phyloP scores from a whole-genome alignment of 2,113 vertebrate genomes.

The Tragelaphus buxtoni region DNA sequence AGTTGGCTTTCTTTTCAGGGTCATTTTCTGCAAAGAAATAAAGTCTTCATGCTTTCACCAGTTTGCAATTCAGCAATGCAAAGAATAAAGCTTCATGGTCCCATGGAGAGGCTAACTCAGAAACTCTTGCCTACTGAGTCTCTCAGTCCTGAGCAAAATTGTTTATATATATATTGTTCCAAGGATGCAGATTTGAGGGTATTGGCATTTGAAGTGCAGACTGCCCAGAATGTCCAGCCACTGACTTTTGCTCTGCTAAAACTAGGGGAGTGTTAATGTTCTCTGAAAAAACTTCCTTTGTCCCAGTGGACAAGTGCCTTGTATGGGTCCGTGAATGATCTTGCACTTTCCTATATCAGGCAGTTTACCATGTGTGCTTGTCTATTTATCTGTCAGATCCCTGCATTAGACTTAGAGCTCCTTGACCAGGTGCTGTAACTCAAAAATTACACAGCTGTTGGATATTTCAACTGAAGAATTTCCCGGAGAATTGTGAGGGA shows the following conservation, averaged over 20 bases:
- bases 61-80: not conserved
- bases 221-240: not conserved
- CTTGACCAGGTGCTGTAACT: not conserved
- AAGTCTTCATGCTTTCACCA: not conserved
- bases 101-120: not conserved
- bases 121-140: not conserved
- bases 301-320: not conserved
- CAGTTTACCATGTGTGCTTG: rapidly evolving
- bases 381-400: not conserved
- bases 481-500: not conserved
- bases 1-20: not conserved
- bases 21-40: conserved; percentile 36
- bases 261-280: not conserved
- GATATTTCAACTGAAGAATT: not conserved
- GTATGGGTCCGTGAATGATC: rapidly evolving
- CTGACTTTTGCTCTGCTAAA: not conserved
- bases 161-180: not conserved
- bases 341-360: not conserved
- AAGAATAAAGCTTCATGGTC: not conserved
- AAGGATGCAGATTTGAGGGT: not conserved
- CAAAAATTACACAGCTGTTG: not conserved
- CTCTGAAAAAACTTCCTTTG: not conserved
- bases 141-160: not conserved
- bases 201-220: not conserved
- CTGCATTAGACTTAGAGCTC: not conserved